These are phyloP conservation scores for Dromaius novaehollandiae DNA, from an alignment of 2,113 vertebrate genomes.

Conservation along the genomic window DNA sequence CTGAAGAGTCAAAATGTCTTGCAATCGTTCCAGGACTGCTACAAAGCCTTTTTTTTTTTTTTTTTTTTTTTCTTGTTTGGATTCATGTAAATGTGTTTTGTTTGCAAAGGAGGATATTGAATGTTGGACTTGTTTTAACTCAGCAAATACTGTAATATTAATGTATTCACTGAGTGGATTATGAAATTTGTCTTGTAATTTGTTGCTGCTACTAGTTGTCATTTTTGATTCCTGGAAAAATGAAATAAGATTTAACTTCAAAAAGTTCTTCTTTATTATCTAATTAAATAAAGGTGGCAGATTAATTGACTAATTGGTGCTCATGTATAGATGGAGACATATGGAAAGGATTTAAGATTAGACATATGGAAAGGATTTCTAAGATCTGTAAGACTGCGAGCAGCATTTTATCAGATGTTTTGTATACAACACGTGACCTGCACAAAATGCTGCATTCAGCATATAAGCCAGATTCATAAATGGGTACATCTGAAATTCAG, in stretches of 20 bases:
- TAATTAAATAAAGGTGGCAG: slow-evolving; percentile 74
- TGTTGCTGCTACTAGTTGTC: slow-evolving; percentile 65
- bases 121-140: slow-evolving; percentile 64
- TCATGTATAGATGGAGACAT: slow-evolving; percentile 68
- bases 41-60: background rate
- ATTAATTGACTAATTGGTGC: slow-evolving; percentile 73
- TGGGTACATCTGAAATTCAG: slow-evolving; percentile 54
- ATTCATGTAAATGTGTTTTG: slow-evolving; percentile 50
- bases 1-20: slow-evolving; percentile 46
- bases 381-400: slow-evolving; percentile 70
- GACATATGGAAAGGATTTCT: slow-evolving; percentile 74
- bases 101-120: slow-evolving; percentile 60
- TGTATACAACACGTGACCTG: slow-evolving; percentile 66
- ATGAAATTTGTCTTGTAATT: slow-evolving; percentile 70
- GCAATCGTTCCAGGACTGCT: slow-evolving; percentile 17
- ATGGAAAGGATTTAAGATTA: slow-evolving; percentile 72
- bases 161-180: slow-evolving; percentile 64
- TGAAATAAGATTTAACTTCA: slow-evolving; percentile 59
- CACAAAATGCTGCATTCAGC: slow-evolving; percentile 69
- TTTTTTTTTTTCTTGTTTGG: slow-evolving; percentile 4
- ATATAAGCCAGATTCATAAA: slow-evolving; percentile 66
- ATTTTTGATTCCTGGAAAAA: slow-evolving; percentile 51
- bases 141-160: slow-evolving; percentile 68
- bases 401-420: slow-evolving; percentile 72
- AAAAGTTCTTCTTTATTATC: slow-evolving; percentile 68